A percentile compares a stretch with the other conserved stretches of the same genome.
phyloP scores from a whole-genome alignment of 1,140 invertebrate genomes.

The Drosophila simulans region DNA sequence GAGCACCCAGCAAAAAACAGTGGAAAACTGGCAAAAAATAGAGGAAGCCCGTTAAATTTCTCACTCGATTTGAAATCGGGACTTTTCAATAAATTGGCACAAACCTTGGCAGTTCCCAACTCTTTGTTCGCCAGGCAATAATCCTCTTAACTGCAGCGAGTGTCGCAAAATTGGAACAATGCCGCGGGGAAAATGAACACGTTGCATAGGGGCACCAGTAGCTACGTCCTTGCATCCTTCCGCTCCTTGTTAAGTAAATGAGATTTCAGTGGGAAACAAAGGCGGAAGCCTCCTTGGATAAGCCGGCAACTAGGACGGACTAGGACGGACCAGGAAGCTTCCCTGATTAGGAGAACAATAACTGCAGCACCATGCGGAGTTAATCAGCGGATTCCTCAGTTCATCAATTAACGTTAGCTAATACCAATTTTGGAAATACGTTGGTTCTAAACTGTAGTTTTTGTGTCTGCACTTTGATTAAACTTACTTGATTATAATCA shows the following conservation, averaged over 20 bases:
- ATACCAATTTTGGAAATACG: no score
- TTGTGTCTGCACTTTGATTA: no score
- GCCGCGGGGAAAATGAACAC: conserved; percentile 19
- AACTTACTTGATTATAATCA: no score
- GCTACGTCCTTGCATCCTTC: conserved; percentile 1
- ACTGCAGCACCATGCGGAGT: neutral
- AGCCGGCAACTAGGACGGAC: conserved; percentile 30
- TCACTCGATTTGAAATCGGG: conserved; percentile 56
- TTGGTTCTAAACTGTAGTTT: no score
- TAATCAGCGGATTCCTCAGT: neutral
- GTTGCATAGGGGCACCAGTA: conserved; percentile 43
- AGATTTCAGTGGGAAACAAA: conserved; percentile 56
- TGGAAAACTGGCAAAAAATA: conserved; percentile 16
- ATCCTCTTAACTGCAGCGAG: conserved; percentile 83
- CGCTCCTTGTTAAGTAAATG: conserved; percentile 53
- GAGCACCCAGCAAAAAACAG: conserved; percentile 29
- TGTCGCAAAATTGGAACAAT: conserved; percentile 75
- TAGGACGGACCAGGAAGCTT: neutral
- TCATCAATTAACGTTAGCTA: neutral
- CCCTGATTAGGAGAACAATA: conserved; percentile 26
- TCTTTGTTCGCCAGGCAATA: conserved; percentile 56
- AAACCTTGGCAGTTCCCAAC: conserved; percentile 34
- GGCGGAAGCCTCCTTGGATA: conserved; percentile 33
- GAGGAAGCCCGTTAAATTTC: conserved; percentile 57
- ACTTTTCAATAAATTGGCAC: conserved; percentile 81